A percentile compares a stretch with the other conserved stretches of the same genome.
Conservation (phyloP, 2,888 invertebrate genomes). For the Adelphocoris suturalis region DNA sequence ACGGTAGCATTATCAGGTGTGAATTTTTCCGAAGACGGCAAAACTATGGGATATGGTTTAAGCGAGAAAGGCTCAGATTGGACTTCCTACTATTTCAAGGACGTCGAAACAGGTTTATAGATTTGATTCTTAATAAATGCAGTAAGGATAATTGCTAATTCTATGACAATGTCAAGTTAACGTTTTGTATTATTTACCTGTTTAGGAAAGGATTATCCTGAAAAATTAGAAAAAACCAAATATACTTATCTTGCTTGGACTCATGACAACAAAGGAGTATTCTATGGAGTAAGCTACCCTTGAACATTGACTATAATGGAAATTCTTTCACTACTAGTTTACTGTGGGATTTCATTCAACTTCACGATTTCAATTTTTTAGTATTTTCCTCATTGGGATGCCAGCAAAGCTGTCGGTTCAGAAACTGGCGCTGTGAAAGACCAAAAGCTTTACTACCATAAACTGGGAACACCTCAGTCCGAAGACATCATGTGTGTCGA, state of each 20-base stretch:
- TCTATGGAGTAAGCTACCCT: constrained; percentile 88
- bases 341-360: background rate
- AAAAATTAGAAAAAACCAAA: constrained; percentile 94
- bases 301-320: background rate
- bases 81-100: constrained; percentile 92
- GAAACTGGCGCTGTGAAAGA: constrained; percentile 92
- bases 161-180: no score
- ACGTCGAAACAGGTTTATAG: constrained; percentile 84
- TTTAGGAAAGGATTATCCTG: constrained; percentile 90
- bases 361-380: constrained; percentile 77
- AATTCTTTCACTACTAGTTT: background rate
- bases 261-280: constrained; percentile 95
- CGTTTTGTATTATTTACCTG: background rate
- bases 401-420: constrained; percentile 92
- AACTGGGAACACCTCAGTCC: constrained; percentile 89
- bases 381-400: constrained; percentile 88
- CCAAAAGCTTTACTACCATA: constrained; percentile 97
- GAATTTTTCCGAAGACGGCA: constrained; percentile 93
- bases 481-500: constrained; percentile 93
- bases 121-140: background rate
- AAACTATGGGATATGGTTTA: constrained; percentile 93
- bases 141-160: background rate
- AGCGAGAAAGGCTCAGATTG: constrained; percentile 97
- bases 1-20: constrained; percentile 88
- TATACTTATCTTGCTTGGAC: constrained; percentile 96